Evolutionary conservation across 2,113 vertebrate species (phyloP), one percentile per base, ranked within the genome.

Genomic region (Herpailurus yagouaroundi): DNA sequence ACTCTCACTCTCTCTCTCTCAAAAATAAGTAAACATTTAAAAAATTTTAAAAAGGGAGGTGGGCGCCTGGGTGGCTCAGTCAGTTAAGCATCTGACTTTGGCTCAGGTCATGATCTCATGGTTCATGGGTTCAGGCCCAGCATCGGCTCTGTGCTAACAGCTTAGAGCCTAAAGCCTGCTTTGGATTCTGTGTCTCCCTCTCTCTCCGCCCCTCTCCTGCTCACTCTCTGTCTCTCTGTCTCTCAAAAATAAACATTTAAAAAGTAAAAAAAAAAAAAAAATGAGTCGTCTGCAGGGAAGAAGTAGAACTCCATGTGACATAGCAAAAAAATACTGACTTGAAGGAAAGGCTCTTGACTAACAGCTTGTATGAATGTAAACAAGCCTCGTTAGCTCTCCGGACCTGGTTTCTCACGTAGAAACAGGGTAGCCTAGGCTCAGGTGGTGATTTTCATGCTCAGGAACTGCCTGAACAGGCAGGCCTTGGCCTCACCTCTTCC

Each of bases 401-500:
- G 63, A 38, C 25, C 25, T 13, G 2, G 4, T 1, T 64, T 33
- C 68, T 55, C 5, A 0, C 1, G 7, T 31, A 1, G 9, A 5
- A 89, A 25, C 31, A 19, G 55, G 64, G 66, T 4, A 14, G 71
- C 12, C 19, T 9, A 25, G 27, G 80, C 36, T 71, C 3, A 0
- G 33, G 50, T 2, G 13, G 71, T 36, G 41, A 15, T 2, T 23
- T 71, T 36, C 31, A 36, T 29, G n/a, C 68, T 80, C 9, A 5
- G 81, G 41, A 91, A 52, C 68, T 69, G 55, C 80, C 82, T 76
- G 13, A 57, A n/a, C 33, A 64, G 79, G 38, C 76, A 57, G 69
- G 48, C 45, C 77, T 15, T 33, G 0, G 12, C 50, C 86, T 55
- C 6, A 29, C 52, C 45, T 86, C 73, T 77, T 25, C 21, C 11